Percentiles rank a stretch among this genome's conserved stretches.
Evolutionary conservation across 2,113 vertebrate species (phyloP).

Genomic region (Campylorhamphus procurvoides): DNA sequence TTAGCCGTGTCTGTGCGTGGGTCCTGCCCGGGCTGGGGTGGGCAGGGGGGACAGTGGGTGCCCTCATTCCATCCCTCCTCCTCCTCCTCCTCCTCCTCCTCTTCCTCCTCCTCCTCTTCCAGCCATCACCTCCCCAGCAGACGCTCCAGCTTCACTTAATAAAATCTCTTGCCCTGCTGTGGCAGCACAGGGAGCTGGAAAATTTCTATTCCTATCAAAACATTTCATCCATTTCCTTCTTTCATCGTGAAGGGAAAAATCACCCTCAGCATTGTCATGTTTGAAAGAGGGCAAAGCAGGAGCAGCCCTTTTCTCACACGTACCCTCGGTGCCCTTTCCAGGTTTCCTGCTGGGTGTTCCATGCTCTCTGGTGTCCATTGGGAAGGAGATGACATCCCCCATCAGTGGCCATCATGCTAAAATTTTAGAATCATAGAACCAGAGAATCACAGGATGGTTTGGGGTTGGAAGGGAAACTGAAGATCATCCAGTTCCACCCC

Average conservation of each 20-base stretch:
- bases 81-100: neutral
- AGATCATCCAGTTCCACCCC: rapidly evolving
- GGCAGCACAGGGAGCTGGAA: neutral
- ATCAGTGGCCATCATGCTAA: neutral
- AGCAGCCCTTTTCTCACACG: neutral
- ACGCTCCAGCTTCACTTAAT: neutral
- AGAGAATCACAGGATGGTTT: neutral
- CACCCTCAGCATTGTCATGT: neutral
- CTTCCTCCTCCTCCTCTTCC: neutral
- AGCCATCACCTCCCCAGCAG: neutral
- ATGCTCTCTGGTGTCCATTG: neutral
- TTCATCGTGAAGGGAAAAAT: neutral
- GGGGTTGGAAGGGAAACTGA: neutral
- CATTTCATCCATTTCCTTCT: neutral
- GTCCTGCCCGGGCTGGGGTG: neutral
- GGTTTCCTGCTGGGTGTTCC: neutral
- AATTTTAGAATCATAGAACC: neutral
- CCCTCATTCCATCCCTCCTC: rapidly evolving
- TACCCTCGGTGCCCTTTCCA: neutral
- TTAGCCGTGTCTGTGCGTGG: rapidly evolving
- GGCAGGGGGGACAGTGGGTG: neutral
- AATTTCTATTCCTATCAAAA: neutral
- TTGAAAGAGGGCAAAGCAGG: neutral
- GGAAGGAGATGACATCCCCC: neutral
- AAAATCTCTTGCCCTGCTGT: neutral